Evolutionary conservation across 2,113 vertebrate genomes (phyloP), one percentile per base, ranked within the genome.

Genomic region (Sceloporus undulatus): DNA sequence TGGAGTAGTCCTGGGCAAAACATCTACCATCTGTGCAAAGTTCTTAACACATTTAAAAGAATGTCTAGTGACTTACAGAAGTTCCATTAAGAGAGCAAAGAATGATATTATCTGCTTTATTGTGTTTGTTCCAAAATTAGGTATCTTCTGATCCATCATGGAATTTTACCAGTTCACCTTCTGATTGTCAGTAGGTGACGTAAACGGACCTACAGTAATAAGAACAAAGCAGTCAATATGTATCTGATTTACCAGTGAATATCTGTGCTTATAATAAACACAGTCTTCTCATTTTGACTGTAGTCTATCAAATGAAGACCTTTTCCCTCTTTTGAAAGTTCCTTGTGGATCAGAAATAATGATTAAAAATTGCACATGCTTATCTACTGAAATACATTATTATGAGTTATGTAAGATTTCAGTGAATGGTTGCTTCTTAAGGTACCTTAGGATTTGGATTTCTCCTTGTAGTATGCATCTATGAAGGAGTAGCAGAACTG

Each of bases 1-100:
- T 56, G 65, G 82, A 85, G 76, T 40, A 86, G 52, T 59, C 90
- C 79, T 88, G 54, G 74, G 89, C 18, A 34, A 76, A 87, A 65
- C 86, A 56, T 79, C 7, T 10, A 5, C 86, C 1, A 1, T 19
- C 84, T 66, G 81, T 23, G 3, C 75, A 2, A 34, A 88, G 74
- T 85, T 85, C 25, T 0, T 1, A 11, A 0, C 0, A 71, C 52
- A 71, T 70, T 87, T 56, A 79, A 59, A 90, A 34, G 25, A 38
- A 87, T 1, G 0, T 27, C 74, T 85, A 42, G 18, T 82, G 1
- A 0, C 56, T 71, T 40, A 79, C 9, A 40, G 70, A 65, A 70
- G 4, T 29, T 56, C 19, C 25, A 71, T 65, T 68, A 86, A n/a
- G 19, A 77, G 3, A 38, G 56, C 29, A 48, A 38, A n/a, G 34